A percentile compares a stretch with the other conserved stretches of the same genome.
Conservation (phyloP, 2,113 vertebrate species). For the Sinosuthora webbiana region DNA sequence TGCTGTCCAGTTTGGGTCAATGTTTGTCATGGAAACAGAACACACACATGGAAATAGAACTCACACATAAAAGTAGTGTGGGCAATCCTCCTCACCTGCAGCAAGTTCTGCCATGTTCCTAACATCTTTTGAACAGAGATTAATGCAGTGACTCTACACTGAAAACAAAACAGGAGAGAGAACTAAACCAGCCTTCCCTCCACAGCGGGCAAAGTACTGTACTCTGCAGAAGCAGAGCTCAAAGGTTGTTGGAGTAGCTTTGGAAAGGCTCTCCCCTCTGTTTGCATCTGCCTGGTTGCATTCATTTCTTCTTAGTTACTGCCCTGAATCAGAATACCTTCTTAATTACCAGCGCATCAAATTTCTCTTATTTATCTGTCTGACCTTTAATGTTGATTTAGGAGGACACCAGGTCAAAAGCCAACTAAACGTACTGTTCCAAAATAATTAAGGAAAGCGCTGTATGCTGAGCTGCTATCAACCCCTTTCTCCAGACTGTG, state of each 20-base stretch:
- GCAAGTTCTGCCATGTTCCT: background rate
- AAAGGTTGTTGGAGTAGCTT: background rate
- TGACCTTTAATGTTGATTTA: background rate
- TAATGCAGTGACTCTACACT: background rate
- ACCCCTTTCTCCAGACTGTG: background rate
- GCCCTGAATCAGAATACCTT: background rate
- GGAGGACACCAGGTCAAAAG: constrained; percentile 10
- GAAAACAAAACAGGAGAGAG: background rate
- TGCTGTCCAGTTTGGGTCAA: background rate
- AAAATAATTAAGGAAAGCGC: background rate
- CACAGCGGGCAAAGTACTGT: background rate
- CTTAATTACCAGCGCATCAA: constrained; percentile 4
- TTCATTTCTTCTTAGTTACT: background rate
- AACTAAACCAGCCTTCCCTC: background rate
- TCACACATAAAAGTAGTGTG: background rate
- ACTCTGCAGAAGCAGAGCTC: background rate
- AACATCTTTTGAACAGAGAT: background rate
- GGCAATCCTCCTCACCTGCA: background rate
- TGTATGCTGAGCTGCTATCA: background rate
- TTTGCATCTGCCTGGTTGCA: background rate
- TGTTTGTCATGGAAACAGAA: background rate
- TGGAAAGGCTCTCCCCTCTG: background rate
- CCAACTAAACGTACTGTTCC: background rate
- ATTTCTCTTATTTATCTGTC: constrained; percentile 1
- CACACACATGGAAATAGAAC: background rate